Evolutionary conservation across 2,797 vertebrate genomes (phyloP).

Genomic region (Dermochelys coriacea): DNA sequence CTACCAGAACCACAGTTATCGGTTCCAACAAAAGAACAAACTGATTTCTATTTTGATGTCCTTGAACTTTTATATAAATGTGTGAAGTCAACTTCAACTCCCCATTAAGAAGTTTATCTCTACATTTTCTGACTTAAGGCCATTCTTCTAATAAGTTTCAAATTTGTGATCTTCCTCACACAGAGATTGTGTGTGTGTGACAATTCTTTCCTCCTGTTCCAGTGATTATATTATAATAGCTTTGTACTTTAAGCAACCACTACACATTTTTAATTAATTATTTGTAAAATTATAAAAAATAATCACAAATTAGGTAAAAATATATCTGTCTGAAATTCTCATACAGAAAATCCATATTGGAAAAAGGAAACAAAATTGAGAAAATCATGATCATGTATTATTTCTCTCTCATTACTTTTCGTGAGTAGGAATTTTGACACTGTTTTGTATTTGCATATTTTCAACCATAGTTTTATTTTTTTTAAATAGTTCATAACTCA

Average conservation of each 20-base stretch:
- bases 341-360: background rate
- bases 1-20: constrained; percentile 26
- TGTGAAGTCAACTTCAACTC: constrained; percentile 45
- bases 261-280: background rate
- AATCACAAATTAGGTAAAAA: background rate
- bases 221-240: background rate
- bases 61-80: constrained; percentile 63
- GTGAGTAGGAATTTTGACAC: background rate
- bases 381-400: background rate
- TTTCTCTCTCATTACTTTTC: background rate
- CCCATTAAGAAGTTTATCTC: constrained; percentile 47
- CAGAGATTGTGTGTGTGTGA: background rate
- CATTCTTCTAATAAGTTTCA: constrained; percentile 27
- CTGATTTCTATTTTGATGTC: constrained; percentile 63
- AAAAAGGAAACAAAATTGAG: background rate
- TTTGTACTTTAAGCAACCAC: background rate
- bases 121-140: constrained; percentile 30
- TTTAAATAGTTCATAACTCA: background rate
- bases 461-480: background rate
- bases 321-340: background rate
- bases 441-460: background rate
- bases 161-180: constrained; percentile 52
- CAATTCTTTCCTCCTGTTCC: background rate
- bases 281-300: background rate
- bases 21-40: constrained; percentile 53